Evolutionary conservation across 2,888 invertebrate genomes (phyloP).

Genomic region (Syrphus vitripennis): DNA sequence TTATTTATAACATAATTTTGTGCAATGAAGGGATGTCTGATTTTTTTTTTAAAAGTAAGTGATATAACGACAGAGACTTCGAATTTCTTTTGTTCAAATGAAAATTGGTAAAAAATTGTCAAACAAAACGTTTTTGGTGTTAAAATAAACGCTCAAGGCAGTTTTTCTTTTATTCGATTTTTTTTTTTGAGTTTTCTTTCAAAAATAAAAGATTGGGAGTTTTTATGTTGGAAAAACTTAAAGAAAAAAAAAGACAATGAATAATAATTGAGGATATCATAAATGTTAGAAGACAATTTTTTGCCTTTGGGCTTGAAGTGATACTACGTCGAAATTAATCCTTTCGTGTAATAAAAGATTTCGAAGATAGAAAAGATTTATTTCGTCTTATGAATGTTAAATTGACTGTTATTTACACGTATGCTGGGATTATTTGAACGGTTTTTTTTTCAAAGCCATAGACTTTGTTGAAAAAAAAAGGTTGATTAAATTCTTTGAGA

Average conservation of each 20-base stretch:
- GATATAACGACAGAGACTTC: constrained; percentile 62
- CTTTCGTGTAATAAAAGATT: constrained; percentile 53
- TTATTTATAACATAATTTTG: constrained; percentile 71
- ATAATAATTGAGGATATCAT: constrained; percentile 56
- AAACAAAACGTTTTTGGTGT: constrained; percentile 71
- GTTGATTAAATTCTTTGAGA: too few relatives aligned
- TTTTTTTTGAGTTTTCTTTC: not conserved
- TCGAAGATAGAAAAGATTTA: constrained; percentile 19
- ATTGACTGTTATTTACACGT: constrained; percentile 16
- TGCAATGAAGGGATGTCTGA: constrained; percentile 44
- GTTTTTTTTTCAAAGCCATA: too few relatives aligned
- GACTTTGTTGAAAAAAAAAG: too few relatives aligned
- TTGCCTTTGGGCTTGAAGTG: constrained; percentile 61
- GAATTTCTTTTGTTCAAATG: constrained; percentile 45
- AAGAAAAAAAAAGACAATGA: constrained; percentile 52
- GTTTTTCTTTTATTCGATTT: constrained; percentile 23
- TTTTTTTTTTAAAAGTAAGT: constrained; percentile 48
- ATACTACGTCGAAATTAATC: constrained; percentile 70
- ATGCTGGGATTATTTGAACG: too few relatives aligned
- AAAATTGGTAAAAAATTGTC: constrained; percentile 69
- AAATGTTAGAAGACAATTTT: constrained; percentile 13
- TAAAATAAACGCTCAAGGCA: constrained; percentile 69
- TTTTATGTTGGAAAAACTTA: constrained; percentile 9
- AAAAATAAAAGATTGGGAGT: constrained; percentile 21
- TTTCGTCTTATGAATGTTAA: constrained; percentile 46